These are phyloP conservation scores for Drosophila novamexicana DNA, from an alignment of 1,140 invertebrate species.

Conservation along the genomic window DNA sequence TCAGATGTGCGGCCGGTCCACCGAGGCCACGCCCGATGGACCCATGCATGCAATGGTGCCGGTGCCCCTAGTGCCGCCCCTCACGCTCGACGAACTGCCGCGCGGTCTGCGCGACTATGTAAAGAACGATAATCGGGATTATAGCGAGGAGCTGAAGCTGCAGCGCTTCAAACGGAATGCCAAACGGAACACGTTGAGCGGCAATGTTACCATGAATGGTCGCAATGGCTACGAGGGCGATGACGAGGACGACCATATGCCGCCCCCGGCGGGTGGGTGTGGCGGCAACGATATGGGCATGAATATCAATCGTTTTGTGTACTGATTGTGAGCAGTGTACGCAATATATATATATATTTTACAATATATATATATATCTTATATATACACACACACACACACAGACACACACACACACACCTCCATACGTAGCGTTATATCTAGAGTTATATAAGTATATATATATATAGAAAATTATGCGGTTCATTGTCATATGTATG, in stretches of 20 bases:
- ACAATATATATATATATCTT: not conserved
- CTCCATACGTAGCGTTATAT: not conserved
- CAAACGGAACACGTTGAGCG: conserved; percentile 29
- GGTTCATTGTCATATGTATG: conserved; percentile 13
- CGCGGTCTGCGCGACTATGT: conserved; percentile 68
- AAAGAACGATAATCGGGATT: conserved; percentile 71
- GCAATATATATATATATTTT: not conserved
- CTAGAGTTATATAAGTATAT: conserved; percentile 40
- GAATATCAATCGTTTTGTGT: conserved; percentile 81
- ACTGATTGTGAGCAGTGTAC: conserved; percentile 36
- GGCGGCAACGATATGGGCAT: conserved; percentile 74
- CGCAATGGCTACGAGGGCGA: conserved; percentile 55
- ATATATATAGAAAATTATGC: conserved; percentile 1
- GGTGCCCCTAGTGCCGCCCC: conserved; percentile 54
- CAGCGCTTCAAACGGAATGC: conserved; percentile 57
- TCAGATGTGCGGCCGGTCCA: conserved; percentile 78
- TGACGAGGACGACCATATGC: conserved; percentile 71
- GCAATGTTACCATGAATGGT: conserved; percentile 36
- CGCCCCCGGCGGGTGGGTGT: conserved; percentile 75
- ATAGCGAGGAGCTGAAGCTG: conserved; percentile 63
- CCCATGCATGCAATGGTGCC: conserved; percentile 53
- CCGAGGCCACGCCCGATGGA: conserved; percentile 42
- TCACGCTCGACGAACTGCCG: conserved; percentile 72
- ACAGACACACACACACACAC: not conserved
- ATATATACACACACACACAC: not conserved